Percentiles rank a stretch among this genome's conserved stretches.
These are phyloP conservation scores for Cirrhinus molitorella DNA, from an alignment of 2,797 vertebrate genomes.

Conservation along the genomic window DNA sequence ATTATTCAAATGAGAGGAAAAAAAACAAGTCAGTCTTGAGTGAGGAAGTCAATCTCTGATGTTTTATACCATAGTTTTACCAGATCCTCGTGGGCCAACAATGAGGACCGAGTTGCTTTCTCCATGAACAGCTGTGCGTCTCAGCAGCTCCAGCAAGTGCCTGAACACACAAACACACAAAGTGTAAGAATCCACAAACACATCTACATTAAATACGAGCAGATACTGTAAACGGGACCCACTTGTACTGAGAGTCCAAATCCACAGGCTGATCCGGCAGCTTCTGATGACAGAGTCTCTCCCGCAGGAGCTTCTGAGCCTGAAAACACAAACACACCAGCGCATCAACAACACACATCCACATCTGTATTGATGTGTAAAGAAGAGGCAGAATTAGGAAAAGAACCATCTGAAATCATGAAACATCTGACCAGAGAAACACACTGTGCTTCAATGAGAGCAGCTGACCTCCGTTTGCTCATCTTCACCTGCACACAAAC, in stretches of 20 bases:
- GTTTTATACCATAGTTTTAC: conserved; percentile 89
- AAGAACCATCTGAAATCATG: not conserved
- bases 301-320: conserved; percentile 86
- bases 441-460: conserved; percentile 22
- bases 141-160: conserved; percentile 91
- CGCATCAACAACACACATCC: not conserved
- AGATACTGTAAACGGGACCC: conserved; percentile 60
- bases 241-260: conserved; percentile 90
- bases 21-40: too few species aligned
- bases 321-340: conserved; percentile 59
- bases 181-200: not conserved
- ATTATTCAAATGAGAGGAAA: too few species aligned
- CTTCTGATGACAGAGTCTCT: conserved; percentile 82
- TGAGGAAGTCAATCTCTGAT: too few species aligned
- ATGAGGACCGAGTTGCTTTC: conserved; percentile 96
- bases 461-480: conserved; percentile 1
- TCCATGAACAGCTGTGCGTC: conserved; percentile 87
- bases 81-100: conserved; percentile 90
- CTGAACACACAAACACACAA: conserved; percentile 71
- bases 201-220: not conserved
- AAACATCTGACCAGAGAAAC: conserved; percentile 8
- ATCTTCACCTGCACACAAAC: conserved; percentile 35
- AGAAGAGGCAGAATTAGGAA: not conserved
- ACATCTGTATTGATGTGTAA: not conserved
- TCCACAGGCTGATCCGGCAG: conserved; percentile 78